Evolutionary conservation across 2,797 vertebrate species (phyloP).

Genomic region (Protosalanx chinensis): DNA sequence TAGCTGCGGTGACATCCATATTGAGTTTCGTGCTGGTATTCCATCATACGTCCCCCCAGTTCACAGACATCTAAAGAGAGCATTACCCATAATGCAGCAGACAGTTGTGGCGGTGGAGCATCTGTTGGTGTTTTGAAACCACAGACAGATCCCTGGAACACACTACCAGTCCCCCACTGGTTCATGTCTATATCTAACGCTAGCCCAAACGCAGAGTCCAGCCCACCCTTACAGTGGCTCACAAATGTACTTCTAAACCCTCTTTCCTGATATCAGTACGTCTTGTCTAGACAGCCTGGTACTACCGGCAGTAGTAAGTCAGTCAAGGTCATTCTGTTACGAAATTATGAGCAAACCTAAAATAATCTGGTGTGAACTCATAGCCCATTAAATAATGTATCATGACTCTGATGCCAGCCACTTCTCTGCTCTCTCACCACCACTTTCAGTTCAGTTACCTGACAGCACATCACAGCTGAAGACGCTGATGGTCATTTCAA

Average conservation of each 20-base stretch:
- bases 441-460: neutral
- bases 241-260: neutral
- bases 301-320: neutral
- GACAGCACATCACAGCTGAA: neutral
- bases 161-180: neutral
- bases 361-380: neutral
- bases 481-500: neutral
- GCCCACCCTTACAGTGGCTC: no score
- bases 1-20: neutral
- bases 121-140: conserved; percentile 8
- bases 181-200: conserved; percentile 4
- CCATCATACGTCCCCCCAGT: no score
- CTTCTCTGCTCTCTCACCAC: neutral
- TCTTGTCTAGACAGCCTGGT: neutral
- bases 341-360: neutral
- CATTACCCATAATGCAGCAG: neutral
- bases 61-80: neutral
- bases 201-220: neutral
- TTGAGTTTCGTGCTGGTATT: conserved; percentile 2
- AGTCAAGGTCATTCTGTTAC: neutral
- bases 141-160: conserved; percentile 15
- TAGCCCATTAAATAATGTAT: neutral
- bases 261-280: conserved; percentile 3
- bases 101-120: conserved; percentile 4
- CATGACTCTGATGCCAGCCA: neutral